Base-by-base conservation (phyloP, 2,888 invertebrate species). In the Drosophila quinaria region DNA sequence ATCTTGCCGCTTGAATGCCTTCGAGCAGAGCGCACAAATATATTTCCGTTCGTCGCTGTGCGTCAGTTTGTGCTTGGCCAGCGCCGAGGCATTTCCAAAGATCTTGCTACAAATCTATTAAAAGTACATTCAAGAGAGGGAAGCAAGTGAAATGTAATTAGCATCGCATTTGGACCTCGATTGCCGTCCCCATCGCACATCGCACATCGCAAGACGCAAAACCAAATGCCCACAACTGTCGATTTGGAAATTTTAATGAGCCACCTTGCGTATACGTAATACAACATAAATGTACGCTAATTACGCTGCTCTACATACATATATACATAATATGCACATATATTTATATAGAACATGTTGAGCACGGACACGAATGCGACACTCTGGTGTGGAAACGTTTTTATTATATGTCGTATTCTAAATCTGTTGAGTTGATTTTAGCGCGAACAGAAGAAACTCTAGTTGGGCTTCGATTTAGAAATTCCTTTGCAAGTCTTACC, bases 41-140 rank as follows among this genome's bases (percentile, higher is more conserved):
- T 98, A 98, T 93, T 98, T 98, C 90, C 99, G 94, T 93, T 99
- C 99, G 93, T 99, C 98, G 94, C 98, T 98, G 94, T 99, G 99
- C 81, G 98, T 99, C 93, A 99, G 94, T 94, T 98, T 98, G 94
- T 98, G 98, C 93, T 98, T 98, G 87, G 98, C 98, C 91, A 99
- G 94, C 75, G 98, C 98, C 89, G 98, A 98, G 83, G 98, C 98
- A 94, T 98, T 99, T 93, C 98, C 98, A 94, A 99, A 99, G 91
- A 97, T 96, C 94, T 99, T 98, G 92, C 97, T 97, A 94, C 98
- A 99, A 90, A 97, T 96, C 97, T 97, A 94, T 51, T 94, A 94
- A 91, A 68, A 75, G 37, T 52, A 59, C 39, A 63, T 41, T 41
- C 47, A 37, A 41, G 41, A 50, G 63, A 35, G n/a, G n/a, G 56